Evolutionary conservation across 2,888 invertebrate species (phyloP).

Genomic region (Blastobasis adustella): DNA sequence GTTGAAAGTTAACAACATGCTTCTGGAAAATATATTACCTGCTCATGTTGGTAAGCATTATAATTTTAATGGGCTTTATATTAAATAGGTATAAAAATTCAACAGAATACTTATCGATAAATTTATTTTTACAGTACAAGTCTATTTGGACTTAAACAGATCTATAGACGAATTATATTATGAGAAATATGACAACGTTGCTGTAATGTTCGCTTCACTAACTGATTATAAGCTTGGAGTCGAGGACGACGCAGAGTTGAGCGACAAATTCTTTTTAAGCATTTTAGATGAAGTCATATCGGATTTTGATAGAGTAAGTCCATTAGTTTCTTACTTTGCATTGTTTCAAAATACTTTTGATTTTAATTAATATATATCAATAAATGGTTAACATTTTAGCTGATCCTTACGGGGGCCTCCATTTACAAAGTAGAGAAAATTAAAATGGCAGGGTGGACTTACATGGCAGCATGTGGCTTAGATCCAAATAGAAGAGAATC

Average conservation of each 20-base stretch:
- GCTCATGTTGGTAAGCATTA: conserved; percentile 86
- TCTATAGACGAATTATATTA: conserved; percentile 87
- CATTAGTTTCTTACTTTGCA: background rate
- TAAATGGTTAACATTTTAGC: conserved; percentile 41
- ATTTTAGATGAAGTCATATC: conserved; percentile 93
- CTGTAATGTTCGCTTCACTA: conserved; percentile 97
- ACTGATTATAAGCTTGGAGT: conserved; percentile 85
- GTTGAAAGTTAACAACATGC: conserved; percentile 89
- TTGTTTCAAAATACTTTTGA: background rate
- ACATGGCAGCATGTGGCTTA: conserved; percentile 97
- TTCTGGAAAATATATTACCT: conserved; percentile 94
- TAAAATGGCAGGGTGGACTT: conserved; percentile 96
- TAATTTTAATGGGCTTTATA: background rate
- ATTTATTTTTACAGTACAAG: conserved; percentile 76
- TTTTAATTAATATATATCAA: background rate
- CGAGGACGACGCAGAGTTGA: conserved; percentile 78
- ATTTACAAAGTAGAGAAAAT: conserved; percentile 93
- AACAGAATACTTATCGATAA: background rate
- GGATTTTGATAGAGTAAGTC: conserved; percentile 89
- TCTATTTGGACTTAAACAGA: conserved; percentile 82
- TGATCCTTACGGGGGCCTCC: conserved; percentile 77
- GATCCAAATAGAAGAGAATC: conserved; percentile 82
- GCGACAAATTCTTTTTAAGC: conserved; percentile 78
- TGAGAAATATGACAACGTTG: conserved; percentile 90
- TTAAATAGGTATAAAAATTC: no score